A percentile compares a stretch with the other conserved stretches of the same genome.
Evolutionary conservation across 2,797 vertebrate genomes (phyloP).

Genomic region (Acipenser ruthenus): DNA sequence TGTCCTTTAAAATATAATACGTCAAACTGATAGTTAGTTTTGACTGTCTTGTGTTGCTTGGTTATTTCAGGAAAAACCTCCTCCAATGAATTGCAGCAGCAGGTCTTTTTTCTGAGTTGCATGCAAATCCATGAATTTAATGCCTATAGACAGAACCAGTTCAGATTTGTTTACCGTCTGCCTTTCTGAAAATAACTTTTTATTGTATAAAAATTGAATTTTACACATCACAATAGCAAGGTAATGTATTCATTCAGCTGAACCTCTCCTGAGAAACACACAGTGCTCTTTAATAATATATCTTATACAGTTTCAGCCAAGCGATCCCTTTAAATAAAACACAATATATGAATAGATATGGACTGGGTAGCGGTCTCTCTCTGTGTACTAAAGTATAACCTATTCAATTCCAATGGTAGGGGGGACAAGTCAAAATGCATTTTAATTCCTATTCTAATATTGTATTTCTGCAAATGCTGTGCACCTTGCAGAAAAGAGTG

Average conservation of each 20-base stretch:
- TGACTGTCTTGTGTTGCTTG: too few relatives aligned
- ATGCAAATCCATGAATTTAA: constrained; percentile 45
- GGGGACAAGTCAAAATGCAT: constrained; percentile 77
- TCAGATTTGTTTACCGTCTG: constrained; percentile 59
- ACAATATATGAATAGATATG: constrained; percentile 78
- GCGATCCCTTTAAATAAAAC: constrained; percentile 72
- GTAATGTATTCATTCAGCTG: constrained; percentile 71
- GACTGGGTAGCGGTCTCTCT: constrained; percentile 58
- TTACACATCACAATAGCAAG: constrained; percentile 73
- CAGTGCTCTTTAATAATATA: constrained; percentile 77
- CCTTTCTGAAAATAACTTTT: constrained; percentile 70
- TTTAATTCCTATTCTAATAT: constrained; percentile 73
- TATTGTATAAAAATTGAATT: constrained; percentile 76
- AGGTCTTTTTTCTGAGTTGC: constrained; percentile 39
- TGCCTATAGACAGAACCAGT: constrained; percentile 65
- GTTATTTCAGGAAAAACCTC: too few relatives aligned
- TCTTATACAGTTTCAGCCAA: constrained; percentile 72
- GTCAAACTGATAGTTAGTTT: too few relatives aligned
- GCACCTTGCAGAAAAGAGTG: constrained; percentile 46
- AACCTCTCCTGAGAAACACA: constrained; percentile 74
- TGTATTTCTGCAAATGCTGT: constrained; percentile 67
- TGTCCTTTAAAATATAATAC: too few relatives aligned
- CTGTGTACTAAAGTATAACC: constrained; percentile 64
- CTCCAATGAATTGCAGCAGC: constrained; percentile 20
- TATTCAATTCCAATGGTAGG: constrained; percentile 73